Percentiles rank a stretch among this genome's conserved stretches.
Evolutionary conservation across 2,888 invertebrate genomes (phyloP).

Genomic region (Drosophila tanythrix): DNA sequence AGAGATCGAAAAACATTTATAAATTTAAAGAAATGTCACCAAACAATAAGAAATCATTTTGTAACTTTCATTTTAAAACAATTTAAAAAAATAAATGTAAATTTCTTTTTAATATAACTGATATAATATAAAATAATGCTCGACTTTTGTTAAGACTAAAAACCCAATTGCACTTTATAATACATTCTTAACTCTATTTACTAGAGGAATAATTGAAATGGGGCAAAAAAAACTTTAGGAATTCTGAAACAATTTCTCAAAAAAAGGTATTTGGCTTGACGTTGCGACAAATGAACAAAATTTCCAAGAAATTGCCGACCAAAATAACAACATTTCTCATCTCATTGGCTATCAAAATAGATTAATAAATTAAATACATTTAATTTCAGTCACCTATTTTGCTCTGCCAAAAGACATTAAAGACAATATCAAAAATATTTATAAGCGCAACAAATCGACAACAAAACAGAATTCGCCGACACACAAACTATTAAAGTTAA

Average conservation of each 20-base stretch:
- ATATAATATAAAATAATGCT: not conserved
- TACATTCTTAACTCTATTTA: not conserved
- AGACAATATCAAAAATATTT: constrained; percentile 36
- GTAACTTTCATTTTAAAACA: not conserved
- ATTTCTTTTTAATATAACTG: too few species aligned
- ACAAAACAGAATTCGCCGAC: constrained; percentile 56
- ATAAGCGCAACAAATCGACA: constrained; percentile 50
- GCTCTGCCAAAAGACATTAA: not conserved
- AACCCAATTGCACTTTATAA: not conserved
- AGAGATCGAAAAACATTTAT: not conserved
- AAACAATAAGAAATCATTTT: not conserved
- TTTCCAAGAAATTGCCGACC: not conserved
- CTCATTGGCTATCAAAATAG: not conserved
- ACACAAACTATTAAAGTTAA: constrained; percentile 52
- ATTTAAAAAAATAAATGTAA: too few species aligned
- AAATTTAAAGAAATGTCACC: accelerated
- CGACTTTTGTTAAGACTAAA: not conserved
- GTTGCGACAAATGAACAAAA: not conserved
- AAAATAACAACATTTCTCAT: not conserved
- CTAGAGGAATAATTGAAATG: not conserved
- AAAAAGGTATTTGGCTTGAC: not conserved
- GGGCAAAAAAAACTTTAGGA: not conserved
- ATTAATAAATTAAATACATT: constrained; percentile 3
- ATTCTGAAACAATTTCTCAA: not conserved
- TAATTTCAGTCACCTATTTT: constrained; percentile 2